Base-by-base conservation (phyloP, 2,797 vertebrate genomes). In the Phylloscopus collybita region DNA sequence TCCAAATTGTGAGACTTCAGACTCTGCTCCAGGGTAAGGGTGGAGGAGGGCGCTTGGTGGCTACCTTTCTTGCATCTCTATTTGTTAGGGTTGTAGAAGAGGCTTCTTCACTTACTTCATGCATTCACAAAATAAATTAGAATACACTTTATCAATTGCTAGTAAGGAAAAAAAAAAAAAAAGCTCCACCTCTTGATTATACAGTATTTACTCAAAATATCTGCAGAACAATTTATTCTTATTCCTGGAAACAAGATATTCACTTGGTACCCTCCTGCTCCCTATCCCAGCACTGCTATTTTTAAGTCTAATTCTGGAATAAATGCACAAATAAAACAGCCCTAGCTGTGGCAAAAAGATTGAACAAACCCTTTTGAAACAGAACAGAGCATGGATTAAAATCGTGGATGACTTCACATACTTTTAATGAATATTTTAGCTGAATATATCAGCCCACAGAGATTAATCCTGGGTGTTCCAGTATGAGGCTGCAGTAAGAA, bases 391-490 rank as follows among this genome's bases (percentile, higher is more conserved):
- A 34, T 1, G 23, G 59, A 67, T 75, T 91, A 84, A 78, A 88
- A 88, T 45, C 47, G 21, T 38, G 38, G 50, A 71, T 51, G 51
- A 83, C 60, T 93, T 81, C 72, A 34, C 40, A 44, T 62, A 67
- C 23, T 59, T 85, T 17, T 72, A 86, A 94, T 92, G 51, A 93
- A 71, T 91, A 80, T 93, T 95, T 89, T 47, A 80, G 66, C 34
- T 86, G 74, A 71, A 66, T 53, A 5, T 69, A 76, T 72, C 79
- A 88, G 27, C 47, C 56, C 85, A 78, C 61, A 57, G 61, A 76
- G 78, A 80, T 67, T 84, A 94, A 94, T 82, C 81, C 91, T 42
- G 62, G 1, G 8, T 62, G 61, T 69, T 88, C 32, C 53, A 71
- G 44, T 11, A 30, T 0, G 5, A 51, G 62, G 78, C 85, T 72